A percentile compares a stretch with the other conserved stretches of the same genome.
These are phyloP conservation scores for Sterna hirundo DNA, from an alignment of 2,113 vertebrate genomes.

Conservation along the genomic window DNA sequence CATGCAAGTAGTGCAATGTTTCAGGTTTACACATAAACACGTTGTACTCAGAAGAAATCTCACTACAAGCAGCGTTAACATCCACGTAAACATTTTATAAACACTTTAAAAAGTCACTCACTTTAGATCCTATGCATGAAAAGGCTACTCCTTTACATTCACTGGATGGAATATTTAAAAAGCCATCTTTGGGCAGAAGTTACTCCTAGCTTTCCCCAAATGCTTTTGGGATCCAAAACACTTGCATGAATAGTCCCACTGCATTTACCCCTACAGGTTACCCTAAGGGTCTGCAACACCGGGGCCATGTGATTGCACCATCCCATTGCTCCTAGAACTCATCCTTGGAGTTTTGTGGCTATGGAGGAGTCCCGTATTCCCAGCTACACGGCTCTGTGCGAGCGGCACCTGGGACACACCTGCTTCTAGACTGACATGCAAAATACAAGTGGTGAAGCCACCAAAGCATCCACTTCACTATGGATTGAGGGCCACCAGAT, in stretches of 20 bases:
- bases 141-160: slow-evolving; percentile 37
- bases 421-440: not conserved
- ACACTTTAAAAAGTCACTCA: not conserved
- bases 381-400: not conserved
- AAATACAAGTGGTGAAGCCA: not conserved
- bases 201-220: not conserved
- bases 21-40: slow-evolving; percentile 2
- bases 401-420: not conserved
- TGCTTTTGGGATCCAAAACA: not conserved
- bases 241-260: not conserved
- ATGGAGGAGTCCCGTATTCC: not conserved
- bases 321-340: not conserved
- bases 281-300: not conserved
- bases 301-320: not conserved
- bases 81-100: slow-evolving; percentile 39
- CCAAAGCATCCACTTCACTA: not conserved
- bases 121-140: not conserved
- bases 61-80: slow-evolving; percentile 36
- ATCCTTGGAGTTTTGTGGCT: not conserved
- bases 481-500: not conserved
- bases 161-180: not conserved
- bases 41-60: slow-evolving; percentile 18
- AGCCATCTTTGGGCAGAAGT: not conserved
- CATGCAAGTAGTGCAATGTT: slow-evolving; percentile 54
- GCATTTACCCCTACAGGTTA: not conserved